Percentiles rank a stretch among this genome's conserved stretches.
Evolutionary conservation across 1,140 invertebrate species (phyloP).

Genomic region (Brachionus calyciflorus): DNA sequence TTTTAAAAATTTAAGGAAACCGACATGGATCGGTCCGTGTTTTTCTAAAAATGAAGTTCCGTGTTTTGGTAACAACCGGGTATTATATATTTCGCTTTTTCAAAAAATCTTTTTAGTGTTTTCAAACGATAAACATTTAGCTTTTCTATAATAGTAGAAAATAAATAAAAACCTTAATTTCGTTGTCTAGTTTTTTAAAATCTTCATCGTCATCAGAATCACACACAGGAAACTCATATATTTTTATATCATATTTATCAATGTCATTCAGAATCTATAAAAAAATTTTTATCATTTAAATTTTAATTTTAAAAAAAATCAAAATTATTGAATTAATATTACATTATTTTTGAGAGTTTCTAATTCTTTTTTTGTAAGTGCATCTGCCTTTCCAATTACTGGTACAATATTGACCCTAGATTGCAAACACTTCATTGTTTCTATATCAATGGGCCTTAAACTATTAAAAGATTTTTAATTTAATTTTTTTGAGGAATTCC

Average conservation of each 20-base stretch:
- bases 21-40: no score
- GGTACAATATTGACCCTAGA: constrained; percentile 96
- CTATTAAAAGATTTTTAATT: constrained; percentile 61
- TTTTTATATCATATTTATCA: constrained; percentile 92
- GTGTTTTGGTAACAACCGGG: no score
- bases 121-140: no score
- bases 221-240: constrained; percentile 87
- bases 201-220: constrained; percentile 60
- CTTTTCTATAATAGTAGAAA: no score
- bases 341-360: constrained; percentile 83
- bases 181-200: constrained; percentile 49
- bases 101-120: no score
- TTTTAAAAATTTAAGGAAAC: no score
- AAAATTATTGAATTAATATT: constrained; percentile 50
- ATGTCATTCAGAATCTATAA: constrained; percentile 73
- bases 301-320: neutral
- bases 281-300: no score
- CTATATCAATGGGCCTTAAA: constrained; percentile 85
- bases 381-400: constrained; percentile 92
- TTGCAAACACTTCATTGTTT: constrained; percentile 90
- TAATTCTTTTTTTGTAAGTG: constrained; percentile 89
- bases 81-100: no score
- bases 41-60: no score
- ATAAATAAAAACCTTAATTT: constrained; percentile 35
- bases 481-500: neutral